phyloP scores from a whole-genome alignment of 2,113 vertebrate species.

The Nettapus auritus region DNA sequence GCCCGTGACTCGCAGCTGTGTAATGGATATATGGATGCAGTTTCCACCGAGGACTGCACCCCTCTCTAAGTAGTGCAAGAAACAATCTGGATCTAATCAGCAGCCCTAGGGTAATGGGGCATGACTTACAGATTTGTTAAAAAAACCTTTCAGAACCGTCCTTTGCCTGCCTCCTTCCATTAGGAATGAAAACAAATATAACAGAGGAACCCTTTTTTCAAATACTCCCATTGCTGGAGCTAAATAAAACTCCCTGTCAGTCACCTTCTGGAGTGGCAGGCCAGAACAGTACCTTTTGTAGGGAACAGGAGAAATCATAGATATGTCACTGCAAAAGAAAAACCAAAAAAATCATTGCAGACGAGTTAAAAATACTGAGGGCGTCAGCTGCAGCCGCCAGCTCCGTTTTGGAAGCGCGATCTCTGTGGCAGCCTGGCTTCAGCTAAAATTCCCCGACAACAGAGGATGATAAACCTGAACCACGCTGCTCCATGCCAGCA shows the following conservation, averaged over 20 bases:
- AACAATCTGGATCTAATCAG: conserved; percentile 61
- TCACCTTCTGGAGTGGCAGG: conserved; percentile 69
- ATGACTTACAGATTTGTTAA: conserved; percentile 63
- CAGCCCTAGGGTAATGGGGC: conserved; percentile 49
- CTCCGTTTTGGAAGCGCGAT: not conserved
- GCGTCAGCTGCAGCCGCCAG: not conserved
- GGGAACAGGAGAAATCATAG: conserved; percentile 33
- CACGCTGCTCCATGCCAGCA: too few species aligned
- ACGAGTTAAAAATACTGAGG: conserved; percentile 1
- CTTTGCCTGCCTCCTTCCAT: conserved; percentile 69
- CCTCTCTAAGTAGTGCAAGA: not conserved
- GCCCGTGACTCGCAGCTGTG: not conserved
- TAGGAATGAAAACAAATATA: conserved; percentile 66
- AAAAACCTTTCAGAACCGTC: conserved; percentile 62
- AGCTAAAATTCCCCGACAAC: not conserved
- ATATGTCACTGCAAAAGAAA: not conserved
- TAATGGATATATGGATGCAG: not conserved
- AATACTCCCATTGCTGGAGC: conserved; percentile 39
- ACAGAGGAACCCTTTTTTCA: conserved; percentile 27
- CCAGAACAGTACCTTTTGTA: not conserved
- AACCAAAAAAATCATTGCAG: conserved; percentile 9
- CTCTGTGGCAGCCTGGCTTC: not conserved
- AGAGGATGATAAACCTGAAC: not conserved
- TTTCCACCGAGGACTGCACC: not conserved
- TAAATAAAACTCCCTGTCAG: conserved; percentile 78